Conservation (phyloP, 2,113 vertebrate species). For the Myrmecobius fasciatus region DNA sequence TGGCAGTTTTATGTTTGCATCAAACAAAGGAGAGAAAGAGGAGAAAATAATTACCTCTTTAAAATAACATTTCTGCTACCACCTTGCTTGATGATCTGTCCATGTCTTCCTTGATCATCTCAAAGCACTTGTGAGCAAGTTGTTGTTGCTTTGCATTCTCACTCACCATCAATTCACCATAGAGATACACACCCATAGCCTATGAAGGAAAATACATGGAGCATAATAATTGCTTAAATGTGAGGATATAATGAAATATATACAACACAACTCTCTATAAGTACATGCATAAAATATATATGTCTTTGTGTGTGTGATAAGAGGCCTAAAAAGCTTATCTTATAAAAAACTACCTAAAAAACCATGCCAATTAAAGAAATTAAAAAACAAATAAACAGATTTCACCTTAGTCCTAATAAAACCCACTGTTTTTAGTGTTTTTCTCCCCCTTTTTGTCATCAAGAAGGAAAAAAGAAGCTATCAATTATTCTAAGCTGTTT, state of each 20-base stretch:
- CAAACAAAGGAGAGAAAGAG: background rate
- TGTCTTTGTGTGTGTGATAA: background rate
- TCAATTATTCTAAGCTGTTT: background rate
- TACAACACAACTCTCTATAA: background rate
- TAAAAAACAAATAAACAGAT: background rate
- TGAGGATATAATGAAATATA: background rate
- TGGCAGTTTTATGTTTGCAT: background rate
- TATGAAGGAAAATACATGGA: slow-evolving; percentile 77
- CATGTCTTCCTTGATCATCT: slow-evolving; percentile 89
- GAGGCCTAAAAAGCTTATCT: background rate
- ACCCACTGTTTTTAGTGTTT: background rate
- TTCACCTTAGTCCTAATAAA: background rate
- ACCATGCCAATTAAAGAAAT: background rate
- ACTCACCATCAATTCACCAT: slow-evolving; percentile 96
- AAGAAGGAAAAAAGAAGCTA: background rate
- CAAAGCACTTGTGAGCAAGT: slow-evolving; percentile 90
- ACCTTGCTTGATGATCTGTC: slow-evolving; percentile 89
- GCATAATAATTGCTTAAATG: background rate
- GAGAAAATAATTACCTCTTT: slow-evolving; percentile 83
- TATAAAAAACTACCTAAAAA: background rate
- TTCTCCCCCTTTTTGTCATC: background rate
- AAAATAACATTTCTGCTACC: slow-evolving; percentile 96
- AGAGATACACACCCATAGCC: slow-evolving; percentile 98
- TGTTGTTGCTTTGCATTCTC: slow-evolving; percentile 92
- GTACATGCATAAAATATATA: too few relatives aligned